A percentile compares a stretch with the other conserved stretches of the same genome.
phyloP scores from a whole-genome alignment of 2,113 vertebrate genomes.

The Silurus asotus region DNA sequence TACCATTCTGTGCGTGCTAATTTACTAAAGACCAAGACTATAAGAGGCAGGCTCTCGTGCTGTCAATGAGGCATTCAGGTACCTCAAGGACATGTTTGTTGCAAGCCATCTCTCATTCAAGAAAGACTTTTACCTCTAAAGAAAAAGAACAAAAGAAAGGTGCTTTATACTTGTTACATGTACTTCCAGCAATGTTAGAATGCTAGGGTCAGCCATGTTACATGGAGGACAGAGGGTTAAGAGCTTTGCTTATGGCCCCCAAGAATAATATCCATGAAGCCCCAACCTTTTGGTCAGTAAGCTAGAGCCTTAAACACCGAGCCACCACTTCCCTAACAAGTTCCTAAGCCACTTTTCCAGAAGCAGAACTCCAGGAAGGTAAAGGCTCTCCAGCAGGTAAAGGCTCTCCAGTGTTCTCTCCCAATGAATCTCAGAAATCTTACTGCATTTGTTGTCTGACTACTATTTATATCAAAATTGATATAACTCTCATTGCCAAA shows the following conservation, averaged over 20 bases:
- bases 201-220: too few relatives aligned
- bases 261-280: too few relatives aligned
- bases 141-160: too few relatives aligned
- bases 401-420: neutral
- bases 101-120: neutral
- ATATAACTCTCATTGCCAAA: neutral
- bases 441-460: neutral
- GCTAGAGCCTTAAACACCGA: too few relatives aligned
- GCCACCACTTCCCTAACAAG: neutral
- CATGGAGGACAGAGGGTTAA: too few relatives aligned
- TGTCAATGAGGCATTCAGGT: neutral
- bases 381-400: neutral
- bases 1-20: neutral
- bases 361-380: neutral
- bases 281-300: too few relatives aligned
- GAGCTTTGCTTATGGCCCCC: too few relatives aligned
- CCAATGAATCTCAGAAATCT: neutral
- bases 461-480: neutral
- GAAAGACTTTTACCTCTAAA: neutral
- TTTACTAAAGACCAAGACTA: neutral
- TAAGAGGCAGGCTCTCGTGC: neutral
- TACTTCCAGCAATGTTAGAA: too few relatives aligned
- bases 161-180: too few relatives aligned
- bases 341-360: neutral
- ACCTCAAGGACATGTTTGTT: neutral